Percentiles rank a stretch among this genome's conserved stretches.
Conservation (phyloP, 2,797 vertebrate genomes). For the Crocidura indochinensis region DNA sequence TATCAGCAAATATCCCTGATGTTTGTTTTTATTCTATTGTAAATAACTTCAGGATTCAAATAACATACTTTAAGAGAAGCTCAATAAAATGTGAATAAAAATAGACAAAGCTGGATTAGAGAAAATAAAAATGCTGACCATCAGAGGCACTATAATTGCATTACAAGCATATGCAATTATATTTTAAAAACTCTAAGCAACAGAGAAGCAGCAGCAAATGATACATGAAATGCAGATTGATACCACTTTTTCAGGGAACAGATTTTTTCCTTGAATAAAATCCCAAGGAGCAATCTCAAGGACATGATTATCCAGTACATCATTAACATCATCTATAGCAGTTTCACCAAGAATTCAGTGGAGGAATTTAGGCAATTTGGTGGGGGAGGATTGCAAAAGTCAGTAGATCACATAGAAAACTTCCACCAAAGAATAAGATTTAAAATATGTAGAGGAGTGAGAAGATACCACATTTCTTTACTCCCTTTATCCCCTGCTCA, state of each 20-base stretch:
- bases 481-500: background rate
- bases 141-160: slow-evolving; percentile 1
- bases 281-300: background rate
- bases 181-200: background rate
- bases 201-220: slow-evolving; percentile 11
- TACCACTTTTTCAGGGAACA: slow-evolving; percentile 23
- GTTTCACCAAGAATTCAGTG: background rate
- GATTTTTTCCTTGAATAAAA: background rate
- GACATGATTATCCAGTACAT: background rate
- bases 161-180: slow-evolving; percentile 26
- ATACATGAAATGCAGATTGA: slow-evolving; percentile 6
- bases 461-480: background rate
- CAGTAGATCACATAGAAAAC: background rate
- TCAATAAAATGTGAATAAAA: slow-evolving; percentile 72
- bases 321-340: background rate
- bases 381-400: background rate
- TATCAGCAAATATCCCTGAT: slow-evolving; percentile 57
- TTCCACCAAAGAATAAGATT: background rate
- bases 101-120: slow-evolving; percentile 43
- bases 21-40: slow-evolving; percentile 57
- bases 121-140: slow-evolving; percentile 14
- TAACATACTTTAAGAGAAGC: slow-evolving; percentile 26
- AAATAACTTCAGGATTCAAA: slow-evolving; percentile 54
- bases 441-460: background rate
- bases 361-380: background rate